Conservation (phyloP, 30 jellyfish, hydroid and myxozoan species). For the Aurelia aurita region DNA sequence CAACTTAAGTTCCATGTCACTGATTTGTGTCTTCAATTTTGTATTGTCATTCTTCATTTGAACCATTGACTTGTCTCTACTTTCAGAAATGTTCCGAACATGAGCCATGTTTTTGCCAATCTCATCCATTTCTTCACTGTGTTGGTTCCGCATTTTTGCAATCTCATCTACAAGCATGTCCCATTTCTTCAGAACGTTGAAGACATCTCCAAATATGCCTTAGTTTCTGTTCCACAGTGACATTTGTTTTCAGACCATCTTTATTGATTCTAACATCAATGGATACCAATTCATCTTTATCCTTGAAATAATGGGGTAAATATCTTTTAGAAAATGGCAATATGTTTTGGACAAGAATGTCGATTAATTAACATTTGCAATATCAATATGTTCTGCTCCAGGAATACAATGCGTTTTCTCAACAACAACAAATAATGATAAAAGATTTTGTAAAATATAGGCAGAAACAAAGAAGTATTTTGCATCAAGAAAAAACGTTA, state of each 20-base stretch:
- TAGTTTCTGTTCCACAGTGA: slow-evolving; percentile 2
- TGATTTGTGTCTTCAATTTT: not conserved
- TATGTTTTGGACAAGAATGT: no score
- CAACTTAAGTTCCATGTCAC: not conserved
- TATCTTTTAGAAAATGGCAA: no score
- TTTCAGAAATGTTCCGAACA: slow-evolving; percentile 11
- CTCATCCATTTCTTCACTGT: slow-evolving; percentile 20
- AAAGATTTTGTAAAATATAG: no score
- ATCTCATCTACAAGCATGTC: not conserved
- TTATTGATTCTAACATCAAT: not conserved
- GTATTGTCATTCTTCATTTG: slow-evolving; percentile 5
- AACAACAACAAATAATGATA: no score
- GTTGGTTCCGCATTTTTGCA: not conserved
- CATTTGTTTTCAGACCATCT: slow-evolving; percentile 9
- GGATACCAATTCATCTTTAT: not conserved
- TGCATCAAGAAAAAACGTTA: no score
- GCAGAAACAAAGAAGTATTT: no score
- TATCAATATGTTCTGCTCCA: no score
- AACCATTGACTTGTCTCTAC: slow-evolving; percentile 9
- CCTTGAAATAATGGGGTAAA: not conserved
- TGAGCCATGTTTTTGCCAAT: slow-evolving; percentile 19
- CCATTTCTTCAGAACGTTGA: slow-evolving; percentile 11
- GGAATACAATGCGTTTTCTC: no score
- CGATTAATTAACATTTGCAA: no score
- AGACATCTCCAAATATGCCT: slow-evolving; percentile 30